These are phyloP conservation scores for Boulengeromyrus knoepffleri DNA, from an alignment of 2,113 vertebrate species.

Conservation along the genomic window DNA sequence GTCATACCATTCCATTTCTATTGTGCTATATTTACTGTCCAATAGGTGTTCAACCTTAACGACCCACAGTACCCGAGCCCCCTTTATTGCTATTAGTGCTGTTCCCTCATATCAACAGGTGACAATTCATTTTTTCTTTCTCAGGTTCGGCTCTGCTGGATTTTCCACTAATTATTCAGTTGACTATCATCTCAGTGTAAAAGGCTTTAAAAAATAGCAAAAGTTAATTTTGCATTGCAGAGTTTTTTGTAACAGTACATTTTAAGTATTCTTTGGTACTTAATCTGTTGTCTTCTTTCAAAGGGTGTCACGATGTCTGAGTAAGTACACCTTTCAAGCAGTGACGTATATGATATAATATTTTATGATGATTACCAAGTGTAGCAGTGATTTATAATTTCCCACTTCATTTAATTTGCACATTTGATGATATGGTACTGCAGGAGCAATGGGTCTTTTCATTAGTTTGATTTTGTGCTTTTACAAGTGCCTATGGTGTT, in stretches of 20 bases:
- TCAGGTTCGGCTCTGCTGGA: neutral
- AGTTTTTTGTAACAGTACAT: neutral
- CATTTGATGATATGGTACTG: neutral
- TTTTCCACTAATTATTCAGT: neutral
- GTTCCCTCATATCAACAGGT: conserved; percentile 14
- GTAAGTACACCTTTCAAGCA: conserved; percentile 34
- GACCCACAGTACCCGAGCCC: neutral
- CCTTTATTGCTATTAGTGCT: neutral
- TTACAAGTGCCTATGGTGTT: neutral
- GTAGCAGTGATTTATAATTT: neutral
- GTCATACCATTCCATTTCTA: neutral
- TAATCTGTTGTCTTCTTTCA: conserved; percentile 16
- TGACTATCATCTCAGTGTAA: neutral
- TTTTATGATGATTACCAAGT: neutral
- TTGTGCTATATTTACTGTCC: conserved; percentile 24
- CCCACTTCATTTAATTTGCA: neutral
- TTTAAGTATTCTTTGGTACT: neutral
- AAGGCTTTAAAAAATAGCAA: neutral
- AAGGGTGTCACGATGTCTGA: conserved; percentile 39
- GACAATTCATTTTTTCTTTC: neutral
- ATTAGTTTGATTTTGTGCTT: neutral
- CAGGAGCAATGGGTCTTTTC: neutral
- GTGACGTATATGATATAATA: neutral
- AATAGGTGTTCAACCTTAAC: neutral
- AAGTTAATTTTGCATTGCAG: neutral